Conservation (phyloP, 2,113 vertebrate genomes). For the Burhinus oedicnemus region DNA sequence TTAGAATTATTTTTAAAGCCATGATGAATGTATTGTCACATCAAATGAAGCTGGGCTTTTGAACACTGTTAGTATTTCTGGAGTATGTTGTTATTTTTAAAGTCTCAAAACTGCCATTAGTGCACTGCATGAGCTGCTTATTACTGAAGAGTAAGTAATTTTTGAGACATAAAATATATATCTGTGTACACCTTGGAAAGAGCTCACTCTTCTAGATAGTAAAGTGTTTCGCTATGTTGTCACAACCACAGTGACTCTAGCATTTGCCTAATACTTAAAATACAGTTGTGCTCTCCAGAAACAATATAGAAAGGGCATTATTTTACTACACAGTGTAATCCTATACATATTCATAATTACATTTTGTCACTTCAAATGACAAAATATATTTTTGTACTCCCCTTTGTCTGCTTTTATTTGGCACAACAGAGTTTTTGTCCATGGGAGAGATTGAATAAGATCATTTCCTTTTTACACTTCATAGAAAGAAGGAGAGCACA, state of each 20-base stretch:
- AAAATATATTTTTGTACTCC: not conserved
- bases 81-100: not conserved
- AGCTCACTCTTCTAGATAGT: not conserved
- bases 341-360: not conserved
- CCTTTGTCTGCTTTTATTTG: not conserved
- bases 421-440: not conserved
- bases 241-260: not conserved
- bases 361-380: not conserved
- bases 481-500: not conserved
- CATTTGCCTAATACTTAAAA: not conserved
- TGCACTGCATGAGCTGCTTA: not conserved
- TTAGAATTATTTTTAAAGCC: not conserved
- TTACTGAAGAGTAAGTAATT: not conserved
- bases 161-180: not conserved
- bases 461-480: not conserved
- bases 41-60: not conserved
- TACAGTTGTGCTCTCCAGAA: not conserved
- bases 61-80: not conserved
- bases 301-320: not conserved
- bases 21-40: not conserved
- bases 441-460: not conserved
- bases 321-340: not conserved
- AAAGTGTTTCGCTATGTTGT: not conserved
- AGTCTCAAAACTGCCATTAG: not conserved
- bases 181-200: not conserved